Conservation (phyloP, 2,888 invertebrate species). For the Torymus texanus region DNA sequence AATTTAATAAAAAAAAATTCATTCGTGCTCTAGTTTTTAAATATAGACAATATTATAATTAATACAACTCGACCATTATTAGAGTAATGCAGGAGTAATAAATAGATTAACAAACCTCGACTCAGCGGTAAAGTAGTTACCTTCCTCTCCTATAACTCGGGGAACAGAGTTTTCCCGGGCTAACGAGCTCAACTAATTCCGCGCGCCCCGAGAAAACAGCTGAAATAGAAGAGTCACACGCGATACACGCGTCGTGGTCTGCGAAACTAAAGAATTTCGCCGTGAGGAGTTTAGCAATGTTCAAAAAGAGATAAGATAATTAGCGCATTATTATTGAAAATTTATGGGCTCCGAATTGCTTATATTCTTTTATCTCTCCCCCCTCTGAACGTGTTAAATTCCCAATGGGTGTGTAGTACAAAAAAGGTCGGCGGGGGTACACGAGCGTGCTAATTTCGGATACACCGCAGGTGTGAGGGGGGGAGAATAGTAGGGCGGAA, state of each 20-base stretch:
- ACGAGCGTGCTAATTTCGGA: slow-evolving; percentile 59
- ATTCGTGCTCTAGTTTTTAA: too few relatives aligned
- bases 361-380: not conserved
- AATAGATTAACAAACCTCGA: not conserved
- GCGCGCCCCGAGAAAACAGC: not conserved
- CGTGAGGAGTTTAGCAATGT: not conserved
- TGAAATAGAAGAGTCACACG: not conserved
- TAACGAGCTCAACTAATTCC: not conserved
- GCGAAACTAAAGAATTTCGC: not conserved
- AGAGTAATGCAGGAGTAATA: not conserved
- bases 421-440: not conserved
- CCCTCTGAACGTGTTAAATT: slow-evolving; percentile 7
- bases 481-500: not conserved
- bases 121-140: slow-evolving; percentile 1
- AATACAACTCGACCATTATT: too few relatives aligned
- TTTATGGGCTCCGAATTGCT: slow-evolving; percentile 23
- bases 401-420: not conserved
- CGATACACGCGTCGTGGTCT: not conserved
- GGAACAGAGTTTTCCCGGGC: not conserved
- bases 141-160: not conserved
- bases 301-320: slow-evolving; percentile 36
- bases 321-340: slow-evolving; percentile 45
- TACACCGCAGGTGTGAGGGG: slow-evolving; percentile 25
- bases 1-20: too few relatives aligned
- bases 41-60: too few relatives aligned